Percentiles rank a stretch among this genome's conserved stretches.
Conservation (phyloP, 2,113 vertebrate species). For the Erpornis zantholeuca region DNA sequence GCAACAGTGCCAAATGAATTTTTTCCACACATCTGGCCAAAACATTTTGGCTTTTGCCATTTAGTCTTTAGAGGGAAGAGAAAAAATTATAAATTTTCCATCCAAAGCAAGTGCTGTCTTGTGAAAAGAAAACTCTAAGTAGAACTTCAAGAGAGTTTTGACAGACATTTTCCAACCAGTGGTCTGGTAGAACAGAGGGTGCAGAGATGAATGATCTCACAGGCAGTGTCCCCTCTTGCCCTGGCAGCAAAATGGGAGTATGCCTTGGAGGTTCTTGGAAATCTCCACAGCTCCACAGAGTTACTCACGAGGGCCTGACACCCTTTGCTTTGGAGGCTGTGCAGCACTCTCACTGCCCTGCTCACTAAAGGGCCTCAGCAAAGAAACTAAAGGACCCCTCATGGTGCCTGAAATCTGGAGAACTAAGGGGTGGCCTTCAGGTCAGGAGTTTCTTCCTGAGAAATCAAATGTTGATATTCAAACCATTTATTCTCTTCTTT, state of each 20-base stretch:
- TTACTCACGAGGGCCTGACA: fast-evolving
- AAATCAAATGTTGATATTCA: not conserved
- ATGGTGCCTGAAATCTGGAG: not conserved
- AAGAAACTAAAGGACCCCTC: not conserved
- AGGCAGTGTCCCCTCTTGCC: not conserved
- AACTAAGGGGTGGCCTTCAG: not conserved
- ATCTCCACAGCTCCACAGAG: fast-evolving
- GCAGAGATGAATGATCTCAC: fast-evolving
- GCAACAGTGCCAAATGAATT: not conserved
- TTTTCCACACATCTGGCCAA: conserved; percentile 18
- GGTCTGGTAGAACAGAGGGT: not conserved
- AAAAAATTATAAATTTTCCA: not conserved
- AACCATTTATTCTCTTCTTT: not conserved
- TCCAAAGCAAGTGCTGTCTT: not conserved
- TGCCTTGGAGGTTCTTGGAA: not conserved
- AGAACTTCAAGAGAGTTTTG: not conserved
- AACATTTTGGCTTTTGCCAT: not conserved
- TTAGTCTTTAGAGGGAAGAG: not conserved
- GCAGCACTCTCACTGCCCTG: fast-evolving
- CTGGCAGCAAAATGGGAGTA: not conserved
- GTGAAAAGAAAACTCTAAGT: not conserved
- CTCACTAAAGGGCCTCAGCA: not conserved
- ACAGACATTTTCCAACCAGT: not conserved
- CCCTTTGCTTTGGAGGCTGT: not conserved
- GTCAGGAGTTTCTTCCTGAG: not conserved